Base-by-base conservation (phyloP, 2,888 invertebrate genomes). In the Hymenopus coronatus region DNA sequence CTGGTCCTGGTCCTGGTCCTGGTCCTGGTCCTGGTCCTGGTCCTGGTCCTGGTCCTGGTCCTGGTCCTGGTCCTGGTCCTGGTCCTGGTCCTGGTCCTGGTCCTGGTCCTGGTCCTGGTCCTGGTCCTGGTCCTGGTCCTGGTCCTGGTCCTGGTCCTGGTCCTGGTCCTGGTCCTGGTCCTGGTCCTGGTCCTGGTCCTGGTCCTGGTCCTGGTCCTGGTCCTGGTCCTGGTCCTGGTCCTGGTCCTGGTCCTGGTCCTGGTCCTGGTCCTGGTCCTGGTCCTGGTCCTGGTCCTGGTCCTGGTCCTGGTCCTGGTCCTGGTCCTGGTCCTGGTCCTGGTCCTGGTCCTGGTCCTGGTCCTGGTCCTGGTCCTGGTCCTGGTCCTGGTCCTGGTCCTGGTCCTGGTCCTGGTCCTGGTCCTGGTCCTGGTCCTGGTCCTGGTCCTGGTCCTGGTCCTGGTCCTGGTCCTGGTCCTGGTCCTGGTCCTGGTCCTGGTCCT, bases 1-100 rank as follows among this genome's bases (percentile, higher is more conserved):
- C 84, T 84, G 84, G 84, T 84, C 84, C 84, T 84, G 84, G 81
- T 81, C 84, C 84, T 84, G 84, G 84, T 84, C 84, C 84, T 84
- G 84, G 84, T 84, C 84, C 84, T 84, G 84, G 81, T 81, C 84
- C 84, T 84, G 84, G 84, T 84, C 84, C 84, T 84, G 84, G 84
- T 84, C 84, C 84, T 84, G 84, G 81, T 81, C 84, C 84, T 84
- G 84, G 84, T 84, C 84, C 84, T 84, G 84, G 84, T 84, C 84
- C 84, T 84, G 84, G 81, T 81, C 84, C 84, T 84, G 84, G 84
- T 84, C 84, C 84, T 84, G 84, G 84, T 84, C 84, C 84, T 84
- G 84, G 81, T 81, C 84, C 84, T 84, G 84, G 84, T 84, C 84
- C 84, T 84, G 84, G 84, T 84, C 84, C 84, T 84, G 84, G 81